phyloP scores from a whole-genome alignment of 2,113 vertebrate species.

The Gila orcuttii region DNA sequence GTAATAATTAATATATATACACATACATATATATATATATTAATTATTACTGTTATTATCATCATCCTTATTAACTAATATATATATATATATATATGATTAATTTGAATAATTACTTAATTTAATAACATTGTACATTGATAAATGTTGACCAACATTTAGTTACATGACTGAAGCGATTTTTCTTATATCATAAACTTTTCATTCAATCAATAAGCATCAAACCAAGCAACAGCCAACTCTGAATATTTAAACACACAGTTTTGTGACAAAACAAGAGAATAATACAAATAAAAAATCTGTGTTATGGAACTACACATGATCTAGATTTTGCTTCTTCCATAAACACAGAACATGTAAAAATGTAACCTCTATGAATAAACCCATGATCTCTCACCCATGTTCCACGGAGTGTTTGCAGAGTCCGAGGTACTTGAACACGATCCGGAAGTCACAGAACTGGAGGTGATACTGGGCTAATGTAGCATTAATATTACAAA shows the following conservation, averaged over 20 bases:
- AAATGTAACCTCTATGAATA: neutral
- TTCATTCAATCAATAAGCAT: neutral
- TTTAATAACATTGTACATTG: too few species aligned
- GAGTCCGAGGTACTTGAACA: slow-evolving; percentile 94
- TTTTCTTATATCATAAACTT: neutral
- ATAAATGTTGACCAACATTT: neutral
- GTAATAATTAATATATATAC: too few species aligned
- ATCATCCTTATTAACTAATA: too few species aligned
- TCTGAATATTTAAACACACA: neutral
- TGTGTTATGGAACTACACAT: neutral
- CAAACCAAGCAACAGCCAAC: neutral
- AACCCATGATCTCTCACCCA: slow-evolving; percentile 72
- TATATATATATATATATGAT: too few species aligned
- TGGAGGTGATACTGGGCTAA: slow-evolving; percentile 91
- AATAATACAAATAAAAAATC: too few species aligned
- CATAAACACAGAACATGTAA: neutral
- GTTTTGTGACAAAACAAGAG: neutral
- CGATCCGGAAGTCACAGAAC: slow-evolving; percentile 83
- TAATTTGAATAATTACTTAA: too few species aligned
- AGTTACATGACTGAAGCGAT: neutral
- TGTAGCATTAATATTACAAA: neutral
- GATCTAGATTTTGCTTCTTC: neutral
- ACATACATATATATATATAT: too few species aligned
- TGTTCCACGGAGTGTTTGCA: slow-evolving; percentile 82
- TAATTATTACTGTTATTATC: too few species aligned